Evolutionary conservation across 2,888 invertebrate species (phyloP), one percentile per base, ranked within the genome.

Genomic region (Callimorpha dominula): DNA sequence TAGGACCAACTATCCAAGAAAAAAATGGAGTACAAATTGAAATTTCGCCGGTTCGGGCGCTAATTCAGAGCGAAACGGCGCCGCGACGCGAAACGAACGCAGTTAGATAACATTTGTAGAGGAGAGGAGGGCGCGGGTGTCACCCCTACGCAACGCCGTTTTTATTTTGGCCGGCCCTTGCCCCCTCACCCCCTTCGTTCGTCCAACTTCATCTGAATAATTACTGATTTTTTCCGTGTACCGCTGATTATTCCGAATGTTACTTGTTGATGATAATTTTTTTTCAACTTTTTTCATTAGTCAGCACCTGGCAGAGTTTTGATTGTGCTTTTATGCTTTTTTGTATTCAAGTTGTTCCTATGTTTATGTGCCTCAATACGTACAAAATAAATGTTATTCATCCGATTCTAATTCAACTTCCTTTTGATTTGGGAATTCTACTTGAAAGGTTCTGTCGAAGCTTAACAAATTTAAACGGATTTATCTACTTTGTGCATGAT

Each of bases 161-260:
- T 95, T 95, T 95, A 95, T 95, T 95, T 95, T 93, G 94, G 93
- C 93, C 94, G 93, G 93, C 94, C 95, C 94, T 93, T 94, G 90
- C 93, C 94, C 94, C 94, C 94, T 90, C 89, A 91, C 93, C 95
- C 94, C 95, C 95, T 91, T 94, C 94, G 92, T 87, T 93, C 94
- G 95, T 95, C 95, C 95, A 94, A 95, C 95, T 95, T 95, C 95
- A 95, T 95, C 95, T 95, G 95, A 95, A 95, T 95, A 95, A 95
- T 95, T 95, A 95, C 95, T 95, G 95, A 95, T 95, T 95, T 95
- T 93, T 95, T 95, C 93, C 94, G 94, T 95, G 95, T 95, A 94
- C 95, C 94, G 93, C 95, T 95, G 95, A 95, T 95, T 95, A 95
- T 95, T 94, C 95, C 92, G 94, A 95, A 94, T 95, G 95, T 95